Percentiles rank a stretch among this genome's conserved stretches.
Conservation (phyloP, 2,888 invertebrate genomes). For the Temnothorax unifasciatus region DNA sequence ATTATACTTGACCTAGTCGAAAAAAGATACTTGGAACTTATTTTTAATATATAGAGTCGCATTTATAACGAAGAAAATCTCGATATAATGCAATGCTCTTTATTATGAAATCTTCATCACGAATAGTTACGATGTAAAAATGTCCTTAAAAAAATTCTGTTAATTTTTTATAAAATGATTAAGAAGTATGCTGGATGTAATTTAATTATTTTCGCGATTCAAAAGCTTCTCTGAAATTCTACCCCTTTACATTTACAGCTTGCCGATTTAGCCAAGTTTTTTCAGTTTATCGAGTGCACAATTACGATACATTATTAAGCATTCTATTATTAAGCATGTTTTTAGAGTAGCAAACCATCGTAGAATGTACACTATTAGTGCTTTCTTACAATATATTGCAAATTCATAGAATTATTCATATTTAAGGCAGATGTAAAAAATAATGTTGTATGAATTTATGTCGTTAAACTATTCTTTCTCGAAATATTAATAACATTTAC, state of each 20-base stretch:
- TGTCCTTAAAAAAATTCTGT: not conserved
- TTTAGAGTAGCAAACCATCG: not conserved
- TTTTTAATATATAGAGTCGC: not conserved
- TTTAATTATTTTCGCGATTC: not conserved
- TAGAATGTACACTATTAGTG: not conserved
- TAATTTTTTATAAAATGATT: not conserved
- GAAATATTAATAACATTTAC: not conserved
- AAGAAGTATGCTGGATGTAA: not conserved
- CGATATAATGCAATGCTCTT: not conserved
- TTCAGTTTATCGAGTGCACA: not conserved
- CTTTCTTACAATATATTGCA: not conserved
- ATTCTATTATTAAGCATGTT: not conserved
- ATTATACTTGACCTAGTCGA: not conserved
- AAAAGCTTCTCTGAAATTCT: not conserved
- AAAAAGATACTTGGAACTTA: not conserved
- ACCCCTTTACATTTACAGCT: not conserved
- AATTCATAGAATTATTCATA: slow-evolving; percentile 7
- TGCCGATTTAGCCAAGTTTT: not conserved
- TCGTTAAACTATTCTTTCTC: not conserved
- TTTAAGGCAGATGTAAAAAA: not conserved
- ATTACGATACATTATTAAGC: not conserved
- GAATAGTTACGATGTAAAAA: not conserved
- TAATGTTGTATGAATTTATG: not conserved
- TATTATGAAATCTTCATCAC: not conserved
- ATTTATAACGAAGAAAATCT: not conserved